Evolutionary conservation across 1,140 invertebrate genomes (phyloP), one percentile per base, ranked within the genome.

Genomic region (Tetramorium alpestre): DNA sequence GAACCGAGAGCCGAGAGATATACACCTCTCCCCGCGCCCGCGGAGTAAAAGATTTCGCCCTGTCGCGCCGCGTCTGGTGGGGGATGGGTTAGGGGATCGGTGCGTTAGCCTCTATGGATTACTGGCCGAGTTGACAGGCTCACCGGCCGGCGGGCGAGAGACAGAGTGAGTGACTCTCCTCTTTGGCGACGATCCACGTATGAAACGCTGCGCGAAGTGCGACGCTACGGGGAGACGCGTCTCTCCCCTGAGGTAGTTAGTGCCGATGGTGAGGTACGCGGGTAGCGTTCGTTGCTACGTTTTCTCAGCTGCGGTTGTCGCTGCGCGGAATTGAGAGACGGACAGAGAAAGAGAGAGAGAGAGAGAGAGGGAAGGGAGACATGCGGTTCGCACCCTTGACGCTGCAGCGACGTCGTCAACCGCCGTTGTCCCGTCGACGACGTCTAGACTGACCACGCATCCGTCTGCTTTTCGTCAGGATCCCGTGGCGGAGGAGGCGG

Each of bases 181-280:
- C 25, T 64, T 49, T 65, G 75, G 33, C 73, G 73, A 51, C 72
- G 56, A 49, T 69, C 78, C 78, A 88, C 87, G 92, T 82, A 92
- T 92, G 91, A 90, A 89, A 93, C 89, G 90, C 72, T 88, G 81
- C 76, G 86, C 87, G 76, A 88, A 91, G 92, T 92, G 92, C 90
- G 89, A 87, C 90, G 82, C 67, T 89, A 22, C 72, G 81, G 88
- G 92, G 90, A 92, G 91, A 85, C 88, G 86, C 88, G 80, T 84
- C 87, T 92, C 89, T 33, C 33, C 33, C 92, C 89, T 38, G 44
- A n/a, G 22, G 25, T 25, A 81, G 22, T 81, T 22, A 89, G 87
- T 89, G 90, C 60, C 85, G 51, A 91, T 86, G 72, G 82, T 88
- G 77, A 89, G 38, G 51, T 77, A 87, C 88, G 58, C 70, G 56